Base-by-base conservation (phyloP, 2,888 invertebrate genomes). In the Nymphalis c-album region DNA sequence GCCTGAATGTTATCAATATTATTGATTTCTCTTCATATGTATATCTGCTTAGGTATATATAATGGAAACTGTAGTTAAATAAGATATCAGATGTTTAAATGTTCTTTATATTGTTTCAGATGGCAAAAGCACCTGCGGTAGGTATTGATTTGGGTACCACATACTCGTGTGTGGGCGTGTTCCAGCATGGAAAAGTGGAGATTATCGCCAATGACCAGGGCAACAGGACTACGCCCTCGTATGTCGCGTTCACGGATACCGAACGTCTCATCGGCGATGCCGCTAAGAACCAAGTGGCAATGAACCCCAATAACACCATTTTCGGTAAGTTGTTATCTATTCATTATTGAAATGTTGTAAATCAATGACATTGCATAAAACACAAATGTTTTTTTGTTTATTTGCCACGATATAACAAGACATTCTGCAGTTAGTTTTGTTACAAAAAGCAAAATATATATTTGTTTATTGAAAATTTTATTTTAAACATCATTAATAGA, bases 101-200 rank as follows among this genome's bases (percentile, higher is more conserved):
- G 45, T 59, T 17, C 18, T 57, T 61, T 45, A 1, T 50, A 68
- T 82, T 80, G 80, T 86, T 84, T 5, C 82, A 94, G 94, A 94
- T 93, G 93, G 93, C 91, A 71, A 95, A 95, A 91, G 95, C 96
- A 94, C 97, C 96, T 84, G 97, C 97, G 86, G 95, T 98, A 85
- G 98, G 98, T 94, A 98, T 98, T 92, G 98, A 98, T 94, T 94
- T 98, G 91, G 98, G 98, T 77, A 98, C 98, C 77, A 98, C 98
- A 74, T 98, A 98, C 91, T 98, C 98, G 65, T 98, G 97, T 84
- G 97, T 98, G 76, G 97, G 97, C 79, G 97, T 98, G 75, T 98
- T 97, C 94, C 96, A 97, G 92, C 96, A 97, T 91, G 97, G 97
- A 75, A 97, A 96, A 91, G 96, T 97, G 81, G 97, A 97, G 91